Evolutionary conservation across 2,797 vertebrate species (phyloP).

Genomic region (Hydrocynus forskahlii): DNA sequence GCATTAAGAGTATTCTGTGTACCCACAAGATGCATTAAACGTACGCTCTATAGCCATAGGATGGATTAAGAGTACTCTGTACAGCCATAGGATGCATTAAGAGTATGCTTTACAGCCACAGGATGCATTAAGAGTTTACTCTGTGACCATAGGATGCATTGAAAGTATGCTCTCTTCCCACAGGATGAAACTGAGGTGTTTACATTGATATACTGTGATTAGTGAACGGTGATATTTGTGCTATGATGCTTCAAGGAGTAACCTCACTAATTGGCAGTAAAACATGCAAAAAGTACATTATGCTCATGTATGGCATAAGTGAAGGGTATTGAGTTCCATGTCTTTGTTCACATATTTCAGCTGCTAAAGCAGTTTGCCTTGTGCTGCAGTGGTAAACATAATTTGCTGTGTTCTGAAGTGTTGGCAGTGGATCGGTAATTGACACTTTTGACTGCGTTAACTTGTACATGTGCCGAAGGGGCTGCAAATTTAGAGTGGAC

Average conservation of each 20-base stretch:
- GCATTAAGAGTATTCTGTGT: too few species aligned
- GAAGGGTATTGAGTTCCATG: background rate
- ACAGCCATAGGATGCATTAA: too few species aligned
- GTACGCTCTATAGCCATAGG: too few species aligned
- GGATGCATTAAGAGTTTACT: too few species aligned
- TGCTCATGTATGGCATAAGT: background rate
- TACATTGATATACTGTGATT: background rate
- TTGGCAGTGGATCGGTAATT: constrained; percentile 14
- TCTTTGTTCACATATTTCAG: background rate
- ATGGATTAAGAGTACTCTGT: too few species aligned
- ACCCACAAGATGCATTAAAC: too few species aligned
- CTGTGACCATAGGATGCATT: too few species aligned
- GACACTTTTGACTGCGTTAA: constrained; percentile 9
- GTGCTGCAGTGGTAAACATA: constrained; percentile 9
- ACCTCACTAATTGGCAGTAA: background rate
- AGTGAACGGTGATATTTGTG: too few species aligned
- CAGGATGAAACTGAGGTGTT: background rate
- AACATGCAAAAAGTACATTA: background rate
- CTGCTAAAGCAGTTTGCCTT: constrained; percentile 4
- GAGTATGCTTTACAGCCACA: too few species aligned
- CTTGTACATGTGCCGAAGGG: background rate
- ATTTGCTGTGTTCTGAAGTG: background rate
- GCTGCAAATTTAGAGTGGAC: background rate
- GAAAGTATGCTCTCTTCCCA: too few species aligned
- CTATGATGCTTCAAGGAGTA: background rate